These are phyloP conservation scores for Periophthalmus magnuspinnatus DNA, from an alignment of 2,797 vertebrate species.

Conservation along the genomic window DNA sequence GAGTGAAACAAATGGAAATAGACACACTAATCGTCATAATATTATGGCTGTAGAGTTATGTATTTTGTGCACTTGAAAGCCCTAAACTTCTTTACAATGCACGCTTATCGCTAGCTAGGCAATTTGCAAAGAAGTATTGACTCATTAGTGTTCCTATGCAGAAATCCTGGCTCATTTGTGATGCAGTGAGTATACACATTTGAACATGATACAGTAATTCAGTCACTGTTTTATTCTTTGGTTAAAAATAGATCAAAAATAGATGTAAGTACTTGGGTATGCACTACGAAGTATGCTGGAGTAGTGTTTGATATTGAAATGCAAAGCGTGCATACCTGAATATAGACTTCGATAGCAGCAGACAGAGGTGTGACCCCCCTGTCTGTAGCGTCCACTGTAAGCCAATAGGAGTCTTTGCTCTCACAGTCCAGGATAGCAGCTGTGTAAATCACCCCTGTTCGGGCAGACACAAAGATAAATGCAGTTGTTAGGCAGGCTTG, in stretches of 20 bases:
- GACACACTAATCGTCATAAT: neutral
- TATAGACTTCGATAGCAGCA: slow-evolving; percentile 90
- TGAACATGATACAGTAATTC: slow-evolving; percentile 1
- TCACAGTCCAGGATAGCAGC: slow-evolving; percentile 92
- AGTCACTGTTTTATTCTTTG: neutral
- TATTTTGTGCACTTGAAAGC: neutral
- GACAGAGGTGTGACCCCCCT: slow-evolving; percentile 87
- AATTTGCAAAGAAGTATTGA: slow-evolving; percentile 1
- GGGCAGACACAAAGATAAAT: slow-evolving; percentile 43
- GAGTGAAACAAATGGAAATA: neutral
- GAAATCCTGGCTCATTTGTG: slow-evolving; percentile 4
- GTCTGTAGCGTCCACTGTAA: slow-evolving; percentile 90
- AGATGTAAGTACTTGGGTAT: slow-evolving; percentile 5
- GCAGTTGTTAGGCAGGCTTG: slow-evolving; percentile 25
- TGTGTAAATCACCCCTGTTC: slow-evolving; percentile 91
- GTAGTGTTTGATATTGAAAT: slow-evolving; percentile 6
- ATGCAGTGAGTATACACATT: slow-evolving; percentile 6
- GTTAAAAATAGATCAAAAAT: slow-evolving; percentile 1
- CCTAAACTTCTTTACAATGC: neutral
- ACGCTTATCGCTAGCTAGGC: neutral
- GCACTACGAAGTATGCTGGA: neutral
- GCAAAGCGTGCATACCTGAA: slow-evolving; percentile 75
- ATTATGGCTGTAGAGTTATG: neutral
- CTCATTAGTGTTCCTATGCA: slow-evolving; percentile 2
- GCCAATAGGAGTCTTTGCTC: slow-evolving; percentile 91